Evolutionary conservation across 2,113 vertebrate species (phyloP), one percentile per base, ranked within the genome.

Genomic region (Spilogale gracilis): DNA sequence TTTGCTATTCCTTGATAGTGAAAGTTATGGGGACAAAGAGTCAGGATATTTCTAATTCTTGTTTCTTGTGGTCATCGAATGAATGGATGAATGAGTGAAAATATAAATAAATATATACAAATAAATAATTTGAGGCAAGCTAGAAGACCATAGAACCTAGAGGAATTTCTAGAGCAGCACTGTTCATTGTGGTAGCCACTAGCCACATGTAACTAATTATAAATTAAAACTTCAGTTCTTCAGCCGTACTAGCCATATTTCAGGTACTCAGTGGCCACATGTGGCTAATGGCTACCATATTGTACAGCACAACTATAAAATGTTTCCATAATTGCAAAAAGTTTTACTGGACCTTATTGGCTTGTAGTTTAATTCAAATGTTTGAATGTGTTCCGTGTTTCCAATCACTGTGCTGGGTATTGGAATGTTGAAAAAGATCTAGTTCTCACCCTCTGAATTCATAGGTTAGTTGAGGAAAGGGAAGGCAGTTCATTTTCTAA

Each of bases 1-100:
- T 73, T 92, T 94, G 76, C 43, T 89, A 20, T 90, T 90, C 11
- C 84, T 85, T 86, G 58, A 63, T 85, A 90, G 25, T 94, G 60
- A 88, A 94, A 88, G 17, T n/a, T 76, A 54, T 48, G 30, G 23
- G 63, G 76, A 52, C 60, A 71, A 10, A 73, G 11, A 90, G 16
- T 92, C 74, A 92, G 43, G 20, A 5, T 97, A 69, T 92, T 95
- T 87, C 56, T 63, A 48, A 80, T 85, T 94, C 23, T 60, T 91
- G 71, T 84, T 61, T 97, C 45, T 95, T 88, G 16, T 95, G 63
- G 80, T n/a, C 9, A 71, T 54, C 61, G 61, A n/a, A 50, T 76
- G 45, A 50, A 76, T 48, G 23, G 43, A 43, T 10, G 2, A 76
- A 76, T n/a, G 32, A n/a, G 38, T 69, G 9, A 48, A 48, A 27